phyloP scores from a whole-genome alignment of 2,797 vertebrate genomes.

The Bothrops alternatus region DNA sequence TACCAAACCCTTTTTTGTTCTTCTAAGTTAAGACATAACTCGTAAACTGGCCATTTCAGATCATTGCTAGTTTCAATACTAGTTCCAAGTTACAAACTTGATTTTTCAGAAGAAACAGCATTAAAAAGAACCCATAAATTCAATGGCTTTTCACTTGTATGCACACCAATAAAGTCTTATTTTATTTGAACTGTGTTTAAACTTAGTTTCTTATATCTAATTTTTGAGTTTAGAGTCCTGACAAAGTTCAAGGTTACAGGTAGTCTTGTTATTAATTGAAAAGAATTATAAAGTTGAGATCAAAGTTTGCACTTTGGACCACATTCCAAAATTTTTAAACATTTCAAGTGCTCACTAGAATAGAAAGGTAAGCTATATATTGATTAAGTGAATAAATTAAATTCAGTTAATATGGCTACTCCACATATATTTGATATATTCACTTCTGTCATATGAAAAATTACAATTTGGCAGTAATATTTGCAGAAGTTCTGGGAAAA shows the following conservation, averaged over 20 bases:
- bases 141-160: neutral
- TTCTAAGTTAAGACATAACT: neutral
- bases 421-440: neutral
- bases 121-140: neutral
- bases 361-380: neutral
- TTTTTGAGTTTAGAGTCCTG: neutral
- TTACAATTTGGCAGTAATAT: neutral
- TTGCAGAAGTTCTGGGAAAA: neutral
- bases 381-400: neutral
- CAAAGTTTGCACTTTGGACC: neutral
- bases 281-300: neutral
- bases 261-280: neutral
- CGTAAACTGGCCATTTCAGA: neutral
- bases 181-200: neutral
- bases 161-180: neutral
- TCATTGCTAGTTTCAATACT: neutral
- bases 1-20: neutral
- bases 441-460: neutral
- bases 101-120: neutral
- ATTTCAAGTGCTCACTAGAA: neutral
- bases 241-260: neutral
- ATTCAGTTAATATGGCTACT: neutral
- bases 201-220: neutral
- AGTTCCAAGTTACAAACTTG: neutral
- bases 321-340: neutral